Base-by-base conservation (phyloP, 2,797 vertebrate genomes). In the Hoplostethus atlanticus region DNA sequence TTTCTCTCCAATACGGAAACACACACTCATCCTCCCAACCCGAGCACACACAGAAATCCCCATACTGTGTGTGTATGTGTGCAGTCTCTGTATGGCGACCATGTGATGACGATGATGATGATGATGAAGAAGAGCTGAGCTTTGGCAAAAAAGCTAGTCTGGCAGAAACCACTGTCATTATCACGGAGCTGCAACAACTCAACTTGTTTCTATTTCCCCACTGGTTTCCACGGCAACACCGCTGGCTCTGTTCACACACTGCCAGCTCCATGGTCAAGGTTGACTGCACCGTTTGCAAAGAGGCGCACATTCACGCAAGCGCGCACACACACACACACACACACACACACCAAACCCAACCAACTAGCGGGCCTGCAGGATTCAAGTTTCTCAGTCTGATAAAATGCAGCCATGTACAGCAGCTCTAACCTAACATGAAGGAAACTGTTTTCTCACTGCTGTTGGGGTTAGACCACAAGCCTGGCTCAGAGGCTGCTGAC, bases 221-320 rank as follows among this genome's bases (percentile, higher is more conserved):
- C 88, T 89, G 82, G 95, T 97, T 96, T 94, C 96, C 94, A 94
- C 76, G 79, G 95, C 86, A 96, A 97, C 95, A 90, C 92, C 87
- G 91, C 76, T 91, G 47, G 64, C 94, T 94, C 91, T 91, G 87
- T 92, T 91, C 93, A 89, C 93, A 94, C 92, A 89, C 92, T 94
- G 94, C 93, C 95, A 94, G 92, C 86, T 95, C 91, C 90, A 76
- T 85, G 85, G 93, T 92, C 87, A 91, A 92, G 95, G 95, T 89
- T 84, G 94, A 95, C 86, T 81, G 92, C 87, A 89, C 64, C 11
- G 3, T 54, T 77, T 66, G 66, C 65, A 59, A 44, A 79, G 30
- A 48, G 48, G 52, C 38, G 36, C 28, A 31, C 48, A 44, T 10
- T 25, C 13, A 10, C 47, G 62, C 25, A 57, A 47, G 30, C 50